These are phyloP conservation scores for Urosaurus nigricauda DNA, from an alignment of 2,797 vertebrate species.

Conservation along the genomic window DNA sequence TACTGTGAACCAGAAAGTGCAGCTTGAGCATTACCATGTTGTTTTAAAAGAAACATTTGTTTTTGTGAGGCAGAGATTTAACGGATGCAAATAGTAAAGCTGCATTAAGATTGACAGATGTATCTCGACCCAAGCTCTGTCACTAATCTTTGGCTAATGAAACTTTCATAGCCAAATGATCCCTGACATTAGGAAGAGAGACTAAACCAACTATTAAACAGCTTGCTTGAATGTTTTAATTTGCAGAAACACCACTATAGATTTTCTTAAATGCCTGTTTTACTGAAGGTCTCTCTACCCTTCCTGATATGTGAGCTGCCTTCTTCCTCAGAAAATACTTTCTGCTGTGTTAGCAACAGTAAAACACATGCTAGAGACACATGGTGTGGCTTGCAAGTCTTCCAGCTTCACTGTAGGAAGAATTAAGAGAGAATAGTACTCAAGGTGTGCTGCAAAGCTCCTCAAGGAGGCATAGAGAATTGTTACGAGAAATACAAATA, in stretches of 20 bases:
- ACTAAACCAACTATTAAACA: neutral
- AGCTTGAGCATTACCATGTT: neutral
- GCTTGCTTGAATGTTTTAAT: neutral
- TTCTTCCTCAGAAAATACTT: neutral
- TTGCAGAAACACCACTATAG: constrained; percentile 10
- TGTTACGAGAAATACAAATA: neutral
- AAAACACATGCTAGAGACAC: neutral
- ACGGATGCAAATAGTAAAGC: neutral
- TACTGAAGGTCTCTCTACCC: neutral
- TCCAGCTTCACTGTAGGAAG: neutral
- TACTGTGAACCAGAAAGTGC: neutral
- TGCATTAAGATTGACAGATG: constrained; percentile 1
- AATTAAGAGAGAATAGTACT: neutral
- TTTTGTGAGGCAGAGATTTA: neutral
- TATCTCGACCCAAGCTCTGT: neutral
- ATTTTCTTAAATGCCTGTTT: constrained; percentile 21
- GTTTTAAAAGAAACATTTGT: neutral
- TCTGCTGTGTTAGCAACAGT: constrained; percentile 1
- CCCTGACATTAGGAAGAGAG: neutral
- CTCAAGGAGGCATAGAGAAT: neutral
- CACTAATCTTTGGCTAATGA: neutral
- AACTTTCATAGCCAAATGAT: neutral
- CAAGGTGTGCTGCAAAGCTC: neutral
- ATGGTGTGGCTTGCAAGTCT: neutral
- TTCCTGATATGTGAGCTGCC: constrained; percentile 12